Evolutionary conservation across 2,113 vertebrate genomes (phyloP).

Genomic region (Calidris pygmaea): DNA sequence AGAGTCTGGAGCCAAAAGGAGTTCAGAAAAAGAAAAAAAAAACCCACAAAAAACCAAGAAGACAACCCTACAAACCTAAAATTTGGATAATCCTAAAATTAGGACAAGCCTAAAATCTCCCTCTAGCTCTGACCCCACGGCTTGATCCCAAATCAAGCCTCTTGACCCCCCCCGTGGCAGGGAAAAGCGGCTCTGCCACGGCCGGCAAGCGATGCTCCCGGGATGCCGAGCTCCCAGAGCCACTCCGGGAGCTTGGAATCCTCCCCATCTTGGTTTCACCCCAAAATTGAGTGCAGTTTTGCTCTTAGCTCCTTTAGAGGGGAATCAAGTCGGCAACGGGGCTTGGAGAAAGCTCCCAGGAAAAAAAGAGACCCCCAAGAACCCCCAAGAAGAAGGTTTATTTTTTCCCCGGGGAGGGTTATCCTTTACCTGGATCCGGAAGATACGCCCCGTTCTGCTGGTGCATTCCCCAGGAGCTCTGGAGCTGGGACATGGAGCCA

Average conservation of each 20-base stretch:
- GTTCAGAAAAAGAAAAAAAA: not conserved
- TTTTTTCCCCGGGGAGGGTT: not conserved
- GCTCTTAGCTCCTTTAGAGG: fast-evolving
- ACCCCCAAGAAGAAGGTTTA: too few relatives aligned
- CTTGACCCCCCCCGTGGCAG: not conserved
- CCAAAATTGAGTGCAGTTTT: too few relatives aligned
- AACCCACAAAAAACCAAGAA: not conserved
- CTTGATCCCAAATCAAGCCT: not conserved
- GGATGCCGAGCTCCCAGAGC: too few relatives aligned
- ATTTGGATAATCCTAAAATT: not conserved
- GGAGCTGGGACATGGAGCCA: constrained; percentile 40
- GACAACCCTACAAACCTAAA: not conserved
- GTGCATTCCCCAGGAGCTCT: constrained; percentile 6
- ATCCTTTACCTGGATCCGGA: not conserved
- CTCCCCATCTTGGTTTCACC: too few relatives aligned
- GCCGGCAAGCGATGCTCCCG: fast-evolving
- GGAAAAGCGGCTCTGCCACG: not conserved
- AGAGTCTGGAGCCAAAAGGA: fast-evolving
- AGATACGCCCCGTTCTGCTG: not conserved
- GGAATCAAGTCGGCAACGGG: fast-evolving
- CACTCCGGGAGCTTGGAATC: not conserved
- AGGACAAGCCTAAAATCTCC: not conserved
- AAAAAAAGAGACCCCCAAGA: too few relatives aligned
- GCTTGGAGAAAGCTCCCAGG: not conserved
- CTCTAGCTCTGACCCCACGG: too few relatives aligned